Conservation (phyloP, 2,113 vertebrate genomes). For the Rhipidura dahli region DNA sequence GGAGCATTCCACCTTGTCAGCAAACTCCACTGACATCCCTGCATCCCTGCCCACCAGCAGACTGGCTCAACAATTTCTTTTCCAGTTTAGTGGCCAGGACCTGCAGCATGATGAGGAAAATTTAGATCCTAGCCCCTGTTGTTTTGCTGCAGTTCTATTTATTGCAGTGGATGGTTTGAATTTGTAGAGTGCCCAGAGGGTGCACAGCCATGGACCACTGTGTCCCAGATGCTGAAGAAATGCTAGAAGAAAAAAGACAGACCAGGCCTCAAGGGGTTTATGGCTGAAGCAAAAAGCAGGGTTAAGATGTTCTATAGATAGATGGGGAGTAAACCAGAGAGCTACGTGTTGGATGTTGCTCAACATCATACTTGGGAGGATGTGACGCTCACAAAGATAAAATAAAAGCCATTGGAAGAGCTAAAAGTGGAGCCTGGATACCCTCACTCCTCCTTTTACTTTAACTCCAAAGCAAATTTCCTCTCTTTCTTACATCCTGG, state of each 20-base stretch:
- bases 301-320: not conserved
- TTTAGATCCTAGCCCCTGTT: not conserved
- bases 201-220: not conserved
- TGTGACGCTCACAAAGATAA: not conserved
- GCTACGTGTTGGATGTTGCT: not conserved
- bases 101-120: not conserved
- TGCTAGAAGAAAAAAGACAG: not conserved
- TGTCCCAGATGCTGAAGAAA: not conserved
- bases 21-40: not conserved
- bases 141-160: not conserved
- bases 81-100: not conserved
- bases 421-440: not conserved
- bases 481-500: not conserved
- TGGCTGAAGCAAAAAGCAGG: not conserved
- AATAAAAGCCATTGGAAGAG: not conserved
- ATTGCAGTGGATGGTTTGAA: not conserved
- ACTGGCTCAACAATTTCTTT: not conserved
- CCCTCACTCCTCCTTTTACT: not conserved
- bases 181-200: not conserved
- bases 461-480: not conserved
- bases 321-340: not conserved
- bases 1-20: slow-evolving; percentile 48
- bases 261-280: not conserved
- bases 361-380: not conserved
- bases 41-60: not conserved